These are phyloP conservation scores for Trissolcus japonicus DNA, from an alignment of 2,888 invertebrate genomes.

Conservation along the genomic window DNA sequence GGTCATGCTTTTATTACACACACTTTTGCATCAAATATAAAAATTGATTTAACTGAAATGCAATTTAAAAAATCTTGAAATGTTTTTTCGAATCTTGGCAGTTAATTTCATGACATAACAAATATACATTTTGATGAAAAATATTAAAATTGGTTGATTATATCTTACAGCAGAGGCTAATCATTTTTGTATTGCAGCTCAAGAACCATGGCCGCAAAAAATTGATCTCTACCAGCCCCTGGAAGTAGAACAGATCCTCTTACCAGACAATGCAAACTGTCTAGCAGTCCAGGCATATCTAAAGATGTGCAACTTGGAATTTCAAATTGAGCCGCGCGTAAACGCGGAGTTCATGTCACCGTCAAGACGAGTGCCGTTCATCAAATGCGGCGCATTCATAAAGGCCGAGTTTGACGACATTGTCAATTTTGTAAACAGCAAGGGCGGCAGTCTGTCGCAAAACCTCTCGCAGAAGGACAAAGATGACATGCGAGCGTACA, in stretches of 20 bases:
- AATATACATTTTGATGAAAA: no score
- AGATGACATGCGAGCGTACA: conserved; percentile 95
- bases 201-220: conserved; percentile 94
- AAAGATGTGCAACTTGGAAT: conserved; percentile 93
- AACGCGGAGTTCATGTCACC: conserved; percentile 99
- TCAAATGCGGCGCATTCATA: conserved; percentile 92
- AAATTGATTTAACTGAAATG: no score
- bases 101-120: no score
- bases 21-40: no score
- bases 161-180: not conserved
- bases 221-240: conserved; percentile 92
- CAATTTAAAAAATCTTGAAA: not conserved
- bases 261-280: conserved; percentile 96
- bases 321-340: conserved; percentile 86
- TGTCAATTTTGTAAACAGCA: conserved; percentile 90
- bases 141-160: no score
- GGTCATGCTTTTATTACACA: no score
- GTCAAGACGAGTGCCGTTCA: conserved; percentile 93
- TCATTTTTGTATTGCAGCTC: conserved; percentile 78
- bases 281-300: conserved; percentile 94
- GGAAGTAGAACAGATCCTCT: conserved; percentile 94
- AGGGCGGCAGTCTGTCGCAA: conserved; percentile 86
- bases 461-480: conserved; percentile 85
- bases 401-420: conserved; percentile 95
- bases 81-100: no score